Evolutionary conservation across 2,888 invertebrate genomes (phyloP).

Genomic region (Masnerella sp.): DNA sequence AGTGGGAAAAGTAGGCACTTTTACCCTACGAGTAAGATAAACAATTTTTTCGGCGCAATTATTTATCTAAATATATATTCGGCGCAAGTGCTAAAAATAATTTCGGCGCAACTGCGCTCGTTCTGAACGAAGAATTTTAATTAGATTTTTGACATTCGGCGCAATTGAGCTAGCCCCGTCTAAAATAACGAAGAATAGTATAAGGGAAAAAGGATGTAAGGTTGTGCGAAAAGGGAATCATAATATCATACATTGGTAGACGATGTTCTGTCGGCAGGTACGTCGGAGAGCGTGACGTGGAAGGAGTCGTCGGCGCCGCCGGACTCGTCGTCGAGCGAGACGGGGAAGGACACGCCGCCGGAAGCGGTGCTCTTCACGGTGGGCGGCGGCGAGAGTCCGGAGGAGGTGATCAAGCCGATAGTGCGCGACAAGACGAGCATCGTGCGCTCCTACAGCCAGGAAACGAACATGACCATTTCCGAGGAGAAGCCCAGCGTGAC

Average conservation of each 20-base stretch:
- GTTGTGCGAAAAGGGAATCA: too few species aligned
- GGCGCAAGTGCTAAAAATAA: too few species aligned
- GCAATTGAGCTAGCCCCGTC: too few species aligned
- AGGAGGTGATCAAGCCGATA: conserved; percentile 59
- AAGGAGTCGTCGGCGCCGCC: conserved; percentile 78
- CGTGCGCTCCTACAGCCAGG: conserved; percentile 79
- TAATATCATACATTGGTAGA: conserved; percentile 60
- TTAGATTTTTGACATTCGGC: too few species aligned
- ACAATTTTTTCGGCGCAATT: too few species aligned
- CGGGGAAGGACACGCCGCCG: conserved; percentile 78
- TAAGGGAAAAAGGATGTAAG: too few species aligned
- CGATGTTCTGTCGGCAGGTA: conserved; percentile 69
- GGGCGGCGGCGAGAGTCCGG: conserved; percentile 67
- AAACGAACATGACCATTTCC: conserved; percentile 74
- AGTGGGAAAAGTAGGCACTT: too few species aligned
- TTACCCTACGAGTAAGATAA: too few species aligned
- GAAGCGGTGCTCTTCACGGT: conserved; percentile 73
- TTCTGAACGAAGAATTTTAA: too few species aligned
- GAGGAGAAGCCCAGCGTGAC: conserved; percentile 67
- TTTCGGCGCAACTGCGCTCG: too few species aligned
- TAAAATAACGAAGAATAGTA: too few species aligned
- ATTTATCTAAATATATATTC: too few species aligned
- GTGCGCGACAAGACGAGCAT: conserved; percentile 68
- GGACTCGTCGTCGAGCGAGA: conserved; percentile 81
- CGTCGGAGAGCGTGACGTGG: conserved; percentile 72